Base-by-base conservation (phyloP, 2,113 vertebrate genomes). In the Callaeas wilsoni region DNA sequence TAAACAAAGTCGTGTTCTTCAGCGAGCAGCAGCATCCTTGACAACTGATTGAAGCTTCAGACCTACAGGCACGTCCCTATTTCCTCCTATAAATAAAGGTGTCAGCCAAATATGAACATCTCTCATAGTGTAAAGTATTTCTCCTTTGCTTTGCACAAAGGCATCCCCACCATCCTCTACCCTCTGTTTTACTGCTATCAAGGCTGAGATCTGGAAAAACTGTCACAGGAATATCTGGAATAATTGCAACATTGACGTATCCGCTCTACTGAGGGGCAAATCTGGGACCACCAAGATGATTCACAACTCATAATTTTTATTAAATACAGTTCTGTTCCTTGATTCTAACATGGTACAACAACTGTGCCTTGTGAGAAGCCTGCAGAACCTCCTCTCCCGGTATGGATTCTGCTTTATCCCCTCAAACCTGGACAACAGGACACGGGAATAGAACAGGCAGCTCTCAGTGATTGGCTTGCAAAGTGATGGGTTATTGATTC, bases 351-450 rank as follows among this genome's bases (percentile, higher is more conserved):
- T 0, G 3, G 18, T n/a, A 30, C 13, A 67, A 47, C 1, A 25
- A 76, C 6, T 59, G 44, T 55, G 41, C 53, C 47, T 75, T 6
- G 0, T 0, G 1, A 46, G 3, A 67, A 53, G 5, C 32, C 37
- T 44, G 30, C 50, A 82, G 56, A 62, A 13, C 25, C 22, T 60
- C 14, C 29, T 44, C 47, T 50, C 13, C 62, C n/a, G 39, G 16
- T 6, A 62, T 10, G 30, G 27, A 53, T 33, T 74, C 62, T 67
- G 47, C 70, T 90, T 60, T 56, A 41, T 42, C 16, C 84, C 42
- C 41, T 69, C 67, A 29, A 63, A 82, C 14, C 55, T 65, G 56
- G 35, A 35, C 32, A 41, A 68, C 0, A 52, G 44, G 57, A 79
- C 7, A 57, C 3, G 20, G 63, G 22, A 94, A 68, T 2, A 3